These are phyloP conservation scores for Syrphus vitripennis DNA, from an alignment of 2,888 invertebrate species.

Conservation along the genomic window DNA sequence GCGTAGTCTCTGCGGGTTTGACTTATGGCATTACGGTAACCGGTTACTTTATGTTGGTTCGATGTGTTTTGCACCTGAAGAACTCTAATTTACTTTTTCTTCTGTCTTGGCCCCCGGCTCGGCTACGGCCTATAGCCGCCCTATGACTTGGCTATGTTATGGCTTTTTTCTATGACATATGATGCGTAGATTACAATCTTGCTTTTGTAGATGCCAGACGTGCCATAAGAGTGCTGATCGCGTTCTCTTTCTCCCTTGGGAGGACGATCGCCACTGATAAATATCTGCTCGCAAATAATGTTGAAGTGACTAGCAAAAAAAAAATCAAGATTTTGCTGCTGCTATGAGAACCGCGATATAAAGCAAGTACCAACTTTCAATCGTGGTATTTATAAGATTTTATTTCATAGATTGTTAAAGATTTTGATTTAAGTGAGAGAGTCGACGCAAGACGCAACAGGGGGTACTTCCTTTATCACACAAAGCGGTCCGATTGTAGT, in stretches of 20 bases:
- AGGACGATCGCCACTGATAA: conserved; percentile 47
- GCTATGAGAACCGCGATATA: conserved; percentile 44
- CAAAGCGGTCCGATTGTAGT: conserved; percentile 53
- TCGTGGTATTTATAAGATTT: conserved; percentile 60
- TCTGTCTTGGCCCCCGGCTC: conserved; percentile 4
- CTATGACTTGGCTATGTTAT: conserved; percentile 11
- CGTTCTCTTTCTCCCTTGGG: conserved; percentile 46
- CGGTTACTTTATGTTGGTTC: conserved; percentile 54
- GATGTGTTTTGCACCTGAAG: conserved; percentile 70
- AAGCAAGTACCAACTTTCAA: conserved; percentile 63
- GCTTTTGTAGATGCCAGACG: conserved; percentile 42
- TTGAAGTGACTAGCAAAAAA: conserved; percentile 16
- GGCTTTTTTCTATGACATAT: conserved; percentile 59
- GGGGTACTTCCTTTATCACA: conserved; percentile 36
- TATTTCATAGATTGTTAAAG: conserved; percentile 50
- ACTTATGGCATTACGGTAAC: conserved; percentile 48
- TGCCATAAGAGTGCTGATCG: conserved; percentile 4
- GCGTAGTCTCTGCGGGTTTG: conserved; percentile 25
- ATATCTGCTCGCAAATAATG: conserved; percentile 30
- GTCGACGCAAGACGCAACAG: background rate
- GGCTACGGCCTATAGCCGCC: background rate
- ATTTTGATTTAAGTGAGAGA: background rate
- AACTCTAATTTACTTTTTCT: conserved; percentile 68
- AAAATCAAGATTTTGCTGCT: conserved; percentile 48
- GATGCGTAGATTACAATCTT: conserved; percentile 62